Conservation (phyloP, 2,797 vertebrate genomes). For the Cygnus olor region DNA sequence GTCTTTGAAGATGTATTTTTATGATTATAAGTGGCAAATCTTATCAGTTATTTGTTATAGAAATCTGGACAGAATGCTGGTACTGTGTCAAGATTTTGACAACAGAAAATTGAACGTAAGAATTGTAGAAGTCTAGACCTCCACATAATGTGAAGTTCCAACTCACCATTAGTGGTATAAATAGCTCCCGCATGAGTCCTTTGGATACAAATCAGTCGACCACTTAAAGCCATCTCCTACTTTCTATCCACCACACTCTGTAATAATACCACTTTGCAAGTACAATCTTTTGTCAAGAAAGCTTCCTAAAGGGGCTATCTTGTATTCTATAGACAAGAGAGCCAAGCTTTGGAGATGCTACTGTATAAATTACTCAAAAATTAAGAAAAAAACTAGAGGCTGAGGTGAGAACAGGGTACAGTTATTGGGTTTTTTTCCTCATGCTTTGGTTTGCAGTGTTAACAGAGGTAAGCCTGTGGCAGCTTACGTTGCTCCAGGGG, state of each 20-base stretch:
- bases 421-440: neutral
- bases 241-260: neutral
- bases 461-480: neutral
- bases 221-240: neutral
- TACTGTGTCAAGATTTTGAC: neutral
- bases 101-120: neutral
- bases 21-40: slow-evolving; percentile 51
- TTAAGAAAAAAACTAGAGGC: neutral
- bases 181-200: neutral
- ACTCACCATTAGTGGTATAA: neutral
- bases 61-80: neutral
- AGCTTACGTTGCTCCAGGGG: neutral
- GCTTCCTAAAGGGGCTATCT: neutral
- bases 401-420: neutral
- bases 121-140: neutral
- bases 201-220: neutral
- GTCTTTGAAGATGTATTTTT: slow-evolving; percentile 9
- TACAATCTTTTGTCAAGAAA: neutral
- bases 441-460: neutral
- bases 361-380: neutral
- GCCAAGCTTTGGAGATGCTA: neutral
- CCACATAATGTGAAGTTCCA: neutral
- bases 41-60: neutral
- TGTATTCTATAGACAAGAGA: neutral
- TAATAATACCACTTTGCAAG: neutral